Evolutionary conservation across 1,140 invertebrate genomes (phyloP).

Genomic region (Apolygus lucorum): DNA sequence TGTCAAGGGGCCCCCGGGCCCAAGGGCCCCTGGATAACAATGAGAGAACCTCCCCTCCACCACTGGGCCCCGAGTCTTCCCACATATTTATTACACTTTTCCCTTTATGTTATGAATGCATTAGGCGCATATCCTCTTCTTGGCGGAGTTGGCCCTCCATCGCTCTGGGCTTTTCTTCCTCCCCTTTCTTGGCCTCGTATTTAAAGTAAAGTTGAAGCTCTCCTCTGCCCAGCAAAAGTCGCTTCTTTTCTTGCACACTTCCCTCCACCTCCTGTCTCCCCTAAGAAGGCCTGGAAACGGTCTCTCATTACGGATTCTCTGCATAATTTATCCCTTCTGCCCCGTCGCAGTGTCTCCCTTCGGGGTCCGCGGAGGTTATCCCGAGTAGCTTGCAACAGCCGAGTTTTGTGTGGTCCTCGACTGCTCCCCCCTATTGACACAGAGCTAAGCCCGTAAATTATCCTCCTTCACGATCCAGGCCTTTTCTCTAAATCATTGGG

Average conservation of each 20-base stretch:
- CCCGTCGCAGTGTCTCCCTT: not conserved
- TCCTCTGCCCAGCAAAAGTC: not conserved
- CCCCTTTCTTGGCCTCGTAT: not conserved
- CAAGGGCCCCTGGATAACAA: slow-evolving; percentile 16
- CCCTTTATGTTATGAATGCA: slow-evolving; percentile 22
- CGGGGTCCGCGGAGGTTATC: not conserved
- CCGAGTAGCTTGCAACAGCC: not conserved
- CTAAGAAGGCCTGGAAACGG: slow-evolving; percentile 2
- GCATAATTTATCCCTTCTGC: slow-evolving; percentile 18
- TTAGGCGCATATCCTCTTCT: not conserved
- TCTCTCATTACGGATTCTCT: slow-evolving; percentile 22
- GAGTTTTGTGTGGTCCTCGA: slow-evolving; percentile 12
- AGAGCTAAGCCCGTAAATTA: not conserved
- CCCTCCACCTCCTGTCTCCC: too few species aligned
- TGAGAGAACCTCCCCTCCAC: not conserved
- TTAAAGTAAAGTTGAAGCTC: not conserved
- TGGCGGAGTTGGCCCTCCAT: not conserved
- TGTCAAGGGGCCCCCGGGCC: not conserved
- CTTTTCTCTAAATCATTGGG: slow-evolving; percentile 5
- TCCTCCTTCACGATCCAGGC: slow-evolving; percentile 5
- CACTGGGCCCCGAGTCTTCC: not conserved
- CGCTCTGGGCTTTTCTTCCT: not conserved
- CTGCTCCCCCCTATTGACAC: slow-evolving; percentile 3
- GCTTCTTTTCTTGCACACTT: not conserved
- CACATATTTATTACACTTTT: slow-evolving; percentile 16